Conservation (phyloP, 2,113 vertebrate species). For the Microtus richardsoni region DNA sequence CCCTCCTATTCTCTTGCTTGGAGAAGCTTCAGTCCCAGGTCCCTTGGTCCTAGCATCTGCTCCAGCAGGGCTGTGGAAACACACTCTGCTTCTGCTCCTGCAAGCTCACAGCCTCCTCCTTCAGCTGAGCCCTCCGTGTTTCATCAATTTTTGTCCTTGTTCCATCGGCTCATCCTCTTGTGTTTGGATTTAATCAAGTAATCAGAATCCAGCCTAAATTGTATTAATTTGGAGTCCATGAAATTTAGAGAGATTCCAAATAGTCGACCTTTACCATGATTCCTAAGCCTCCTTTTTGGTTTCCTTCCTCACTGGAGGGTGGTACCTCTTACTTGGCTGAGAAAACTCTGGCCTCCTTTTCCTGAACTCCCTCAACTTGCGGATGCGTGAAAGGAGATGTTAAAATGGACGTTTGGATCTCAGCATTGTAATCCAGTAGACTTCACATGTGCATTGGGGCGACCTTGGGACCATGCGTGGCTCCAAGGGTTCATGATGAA, state of each 20-base stretch:
- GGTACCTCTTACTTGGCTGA: background rate
- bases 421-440: background rate
- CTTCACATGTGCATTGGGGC: background rate
- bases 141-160: background rate
- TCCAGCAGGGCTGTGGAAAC: background rate
- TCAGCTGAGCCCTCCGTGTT: background rate
- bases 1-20: background rate
- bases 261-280: background rate
- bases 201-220: background rate
- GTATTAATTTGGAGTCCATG: background rate
- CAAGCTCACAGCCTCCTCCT: background rate
- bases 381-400: background rate
- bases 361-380: background rate
- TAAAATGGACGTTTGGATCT: background rate
- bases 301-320: background rate
- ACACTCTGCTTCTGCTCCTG: background rate
- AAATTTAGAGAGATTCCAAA: background rate
- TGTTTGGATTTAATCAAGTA: background rate
- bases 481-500: background rate
- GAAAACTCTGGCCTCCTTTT: background rate
- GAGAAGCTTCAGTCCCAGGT: background rate
- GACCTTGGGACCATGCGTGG: rapidly evolving
- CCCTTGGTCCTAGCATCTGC: background rate
- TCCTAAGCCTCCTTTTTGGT: background rate
- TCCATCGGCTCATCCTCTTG: background rate